Evolutionary conservation across 2,888 invertebrate species (phyloP).

Genomic region (Lepidochrysops patricia): DNA sequence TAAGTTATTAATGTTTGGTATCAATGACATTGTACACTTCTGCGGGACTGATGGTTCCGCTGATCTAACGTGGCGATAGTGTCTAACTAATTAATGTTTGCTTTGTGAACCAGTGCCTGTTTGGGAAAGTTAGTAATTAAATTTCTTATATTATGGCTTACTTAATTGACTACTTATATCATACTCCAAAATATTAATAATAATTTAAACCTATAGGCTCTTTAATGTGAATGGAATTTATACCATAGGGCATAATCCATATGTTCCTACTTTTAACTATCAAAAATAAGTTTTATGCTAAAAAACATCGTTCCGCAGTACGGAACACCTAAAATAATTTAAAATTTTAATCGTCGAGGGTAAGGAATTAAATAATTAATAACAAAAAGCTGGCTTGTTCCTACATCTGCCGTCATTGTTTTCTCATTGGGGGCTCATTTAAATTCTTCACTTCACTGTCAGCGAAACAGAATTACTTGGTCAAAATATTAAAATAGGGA

Average conservation of each 20-base stretch:
- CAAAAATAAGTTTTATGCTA: neutral
- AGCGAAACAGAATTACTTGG: slow-evolving; percentile 20
- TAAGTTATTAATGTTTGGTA: neutral
- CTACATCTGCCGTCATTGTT: slow-evolving; percentile 41
- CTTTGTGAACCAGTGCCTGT: neutral
- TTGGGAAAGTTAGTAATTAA: neutral
- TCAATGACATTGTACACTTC: neutral
- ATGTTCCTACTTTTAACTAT: neutral
- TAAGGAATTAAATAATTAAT: slow-evolving; percentile 8
- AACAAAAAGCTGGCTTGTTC: slow-evolving; percentile 22
- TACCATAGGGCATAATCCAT: too few species aligned
- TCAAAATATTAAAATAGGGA: neutral
- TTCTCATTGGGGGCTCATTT: slow-evolving; percentile 46
- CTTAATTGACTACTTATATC: too few species aligned
- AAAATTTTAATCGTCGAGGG: slow-evolving; percentile 17
- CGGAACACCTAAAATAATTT: neutral
- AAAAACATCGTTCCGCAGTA: neutral
- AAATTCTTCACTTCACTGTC: slow-evolving; percentile 38
- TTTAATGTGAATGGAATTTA: too few species aligned
- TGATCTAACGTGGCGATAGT: neutral
- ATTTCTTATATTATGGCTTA: too few species aligned
- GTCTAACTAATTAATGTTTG: neutral
- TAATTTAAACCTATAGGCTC: too few species aligned
- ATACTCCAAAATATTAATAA: too few species aligned
- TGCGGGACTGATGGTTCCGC: neutral